Conservation (phyloP, 1,140 invertebrate genomes). For the Vanessa tameamea region DNA sequence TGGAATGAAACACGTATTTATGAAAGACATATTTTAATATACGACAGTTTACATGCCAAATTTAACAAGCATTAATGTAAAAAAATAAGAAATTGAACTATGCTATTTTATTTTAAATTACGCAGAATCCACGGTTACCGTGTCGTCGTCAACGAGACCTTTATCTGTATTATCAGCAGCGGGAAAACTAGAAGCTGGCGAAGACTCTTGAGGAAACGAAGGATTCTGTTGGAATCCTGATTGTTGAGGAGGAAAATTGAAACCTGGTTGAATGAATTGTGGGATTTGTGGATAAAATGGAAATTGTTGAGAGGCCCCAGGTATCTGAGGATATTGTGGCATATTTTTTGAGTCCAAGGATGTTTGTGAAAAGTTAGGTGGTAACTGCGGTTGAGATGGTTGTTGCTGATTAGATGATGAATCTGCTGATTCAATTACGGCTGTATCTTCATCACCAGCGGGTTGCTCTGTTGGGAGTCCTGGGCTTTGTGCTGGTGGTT, state of each 20-base stretch:
- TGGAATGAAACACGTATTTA: background rate
- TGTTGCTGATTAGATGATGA: slow-evolving; percentile 47
- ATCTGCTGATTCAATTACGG: slow-evolving; percentile 70
- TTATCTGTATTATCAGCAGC: slow-evolving; percentile 40
- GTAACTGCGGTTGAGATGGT: slow-evolving; percentile 27
- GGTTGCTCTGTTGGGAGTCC: slow-evolving; percentile 42
- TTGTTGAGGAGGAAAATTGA: slow-evolving; percentile 28
- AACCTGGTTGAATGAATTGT: slow-evolving; percentile 30
- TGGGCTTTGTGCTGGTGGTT: slow-evolving; percentile 30
- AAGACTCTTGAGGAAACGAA: slow-evolving; percentile 25
- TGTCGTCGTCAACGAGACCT: slow-evolving; percentile 66
- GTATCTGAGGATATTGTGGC: slow-evolving; percentile 41
- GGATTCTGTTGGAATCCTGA: slow-evolving; percentile 44
- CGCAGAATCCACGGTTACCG: slow-evolving; percentile 67
- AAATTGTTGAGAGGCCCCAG: slow-evolving; percentile 17
- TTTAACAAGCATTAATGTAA: slow-evolving; percentile 10
- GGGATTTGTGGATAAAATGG: slow-evolving; percentile 30
- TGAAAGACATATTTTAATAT: slow-evolving; percentile 7
- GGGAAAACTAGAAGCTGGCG: background rate
- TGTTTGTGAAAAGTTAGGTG: slow-evolving; percentile 22
- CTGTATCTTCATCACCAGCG: slow-evolving; percentile 60
- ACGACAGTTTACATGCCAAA: slow-evolving; percentile 1
- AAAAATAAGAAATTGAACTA: slow-evolving; percentile 14
- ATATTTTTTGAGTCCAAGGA: slow-evolving; percentile 40
- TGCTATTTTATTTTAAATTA: slow-evolving; percentile 35